phyloP scores from a whole-genome alignment of 2,888 invertebrate species.

The Piscicola geometra region DNA sequence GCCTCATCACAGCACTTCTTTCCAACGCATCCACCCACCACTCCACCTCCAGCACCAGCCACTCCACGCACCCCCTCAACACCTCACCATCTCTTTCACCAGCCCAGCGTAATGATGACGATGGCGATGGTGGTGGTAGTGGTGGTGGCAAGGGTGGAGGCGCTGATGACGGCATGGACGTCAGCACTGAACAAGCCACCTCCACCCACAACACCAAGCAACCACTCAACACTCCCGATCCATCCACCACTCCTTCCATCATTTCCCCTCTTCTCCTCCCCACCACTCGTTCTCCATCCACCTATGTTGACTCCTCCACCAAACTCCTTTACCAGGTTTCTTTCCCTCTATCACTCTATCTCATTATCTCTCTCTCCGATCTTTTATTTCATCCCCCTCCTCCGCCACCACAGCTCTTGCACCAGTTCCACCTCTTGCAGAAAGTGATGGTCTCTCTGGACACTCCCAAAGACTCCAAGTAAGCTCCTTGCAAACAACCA shows the following conservation, averaged over 20 bases:
- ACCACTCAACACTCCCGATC: no score
- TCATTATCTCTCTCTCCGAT: not conserved
- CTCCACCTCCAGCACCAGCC: not conserved
- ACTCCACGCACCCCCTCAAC: not conserved
- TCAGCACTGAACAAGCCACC: not conserved
- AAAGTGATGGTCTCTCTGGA: conserved; percentile 77
- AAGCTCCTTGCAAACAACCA: no score
- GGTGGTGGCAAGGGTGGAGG: not conserved
- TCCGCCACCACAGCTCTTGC: conserved; percentile 66
- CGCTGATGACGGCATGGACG: not conserved
- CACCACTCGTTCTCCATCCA: not conserved
- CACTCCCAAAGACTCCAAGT: conserved; percentile 69
- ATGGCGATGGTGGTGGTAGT: not conserved
- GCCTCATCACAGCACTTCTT: conserved; percentile 72
- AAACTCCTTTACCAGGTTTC: not conserved
- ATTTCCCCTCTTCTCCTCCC: not conserved
- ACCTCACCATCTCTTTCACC: not conserved
- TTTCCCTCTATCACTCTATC: not conserved
- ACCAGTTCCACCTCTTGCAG: conserved; percentile 73
- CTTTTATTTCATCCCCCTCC: not conserved
- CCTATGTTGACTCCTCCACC: not conserved
- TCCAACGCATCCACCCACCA: conserved; percentile 49
- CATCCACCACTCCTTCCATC: no score
- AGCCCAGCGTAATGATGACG: not conserved
- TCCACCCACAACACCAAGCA: no score